Conservation (phyloP, 2,797 vertebrate genomes). For the Sphenodon punctatus region DNA sequence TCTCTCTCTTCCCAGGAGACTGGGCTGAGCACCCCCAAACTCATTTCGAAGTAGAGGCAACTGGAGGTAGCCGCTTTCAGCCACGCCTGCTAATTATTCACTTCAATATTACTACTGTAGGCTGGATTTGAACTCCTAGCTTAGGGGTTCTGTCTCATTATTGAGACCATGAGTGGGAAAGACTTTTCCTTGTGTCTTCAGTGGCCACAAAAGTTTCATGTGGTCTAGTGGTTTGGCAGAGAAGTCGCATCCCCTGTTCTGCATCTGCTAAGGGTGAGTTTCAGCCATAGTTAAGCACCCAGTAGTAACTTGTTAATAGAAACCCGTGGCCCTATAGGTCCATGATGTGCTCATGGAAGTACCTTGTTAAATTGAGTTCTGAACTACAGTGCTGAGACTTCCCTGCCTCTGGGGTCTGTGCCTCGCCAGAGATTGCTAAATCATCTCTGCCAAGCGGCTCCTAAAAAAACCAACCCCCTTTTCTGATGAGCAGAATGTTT, state of each 20-base stretch:
- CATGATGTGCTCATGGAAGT: not conserved
- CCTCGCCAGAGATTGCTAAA: not conserved
- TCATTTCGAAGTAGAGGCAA: not conserved
- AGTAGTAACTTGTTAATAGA: too few relatives aligned
- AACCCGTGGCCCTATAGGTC: not conserved
- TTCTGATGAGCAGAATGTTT: not conserved
- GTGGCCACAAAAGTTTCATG: too few relatives aligned
- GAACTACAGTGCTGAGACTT: not conserved
- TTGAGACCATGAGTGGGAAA: fast-evolving
- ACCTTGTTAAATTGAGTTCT: not conserved
- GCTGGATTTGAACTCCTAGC: not conserved
- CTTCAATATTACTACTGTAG: fast-evolving
- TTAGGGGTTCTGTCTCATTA: not conserved
- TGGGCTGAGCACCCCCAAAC: not conserved
- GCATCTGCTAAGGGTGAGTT: fast-evolving
- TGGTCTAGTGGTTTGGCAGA: too few relatives aligned
- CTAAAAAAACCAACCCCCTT: not conserved
- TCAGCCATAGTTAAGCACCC: too few relatives aligned
- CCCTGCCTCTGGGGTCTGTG: not conserved
- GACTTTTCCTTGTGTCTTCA: too few relatives aligned
- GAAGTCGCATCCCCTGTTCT: not conserved
- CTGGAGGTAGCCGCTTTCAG: not conserved
- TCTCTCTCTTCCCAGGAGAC: not conserved
- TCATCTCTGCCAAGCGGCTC: not conserved
- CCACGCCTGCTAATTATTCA: fast-evolving